These are phyloP conservation scores for Junco hyemalis DNA, from an alignment of 2,113 vertebrate species.

Conservation along the genomic window DNA sequence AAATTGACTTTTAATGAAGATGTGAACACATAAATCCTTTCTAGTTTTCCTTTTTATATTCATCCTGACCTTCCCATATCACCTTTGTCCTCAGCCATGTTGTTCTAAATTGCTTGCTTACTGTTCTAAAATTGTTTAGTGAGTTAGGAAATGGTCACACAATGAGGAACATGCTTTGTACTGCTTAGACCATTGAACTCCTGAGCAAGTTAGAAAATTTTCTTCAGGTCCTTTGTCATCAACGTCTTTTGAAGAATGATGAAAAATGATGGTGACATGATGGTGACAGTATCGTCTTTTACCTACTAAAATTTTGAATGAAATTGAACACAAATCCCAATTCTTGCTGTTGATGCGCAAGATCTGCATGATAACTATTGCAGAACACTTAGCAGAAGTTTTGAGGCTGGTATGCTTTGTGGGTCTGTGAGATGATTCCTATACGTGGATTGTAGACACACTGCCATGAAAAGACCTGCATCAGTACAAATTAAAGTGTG, in stretches of 20 bases:
- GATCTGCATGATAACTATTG: background rate
- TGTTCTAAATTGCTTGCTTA: background rate
- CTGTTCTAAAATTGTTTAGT: background rate
- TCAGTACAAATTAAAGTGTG: background rate
- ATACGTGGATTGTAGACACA: background rate
- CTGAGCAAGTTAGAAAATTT: background rate
- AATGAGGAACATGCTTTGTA: background rate
- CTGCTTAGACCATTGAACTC: background rate
- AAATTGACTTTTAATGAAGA: background rate
- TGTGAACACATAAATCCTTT: background rate
- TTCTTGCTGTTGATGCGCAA: background rate
- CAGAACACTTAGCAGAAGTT: background rate
- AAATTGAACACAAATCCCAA: background rate
- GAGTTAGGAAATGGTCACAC: background rate
- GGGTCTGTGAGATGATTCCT: background rate
- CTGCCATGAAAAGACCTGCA: background rate
- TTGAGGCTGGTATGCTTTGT: rapidly evolving
- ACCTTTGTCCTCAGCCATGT: background rate
- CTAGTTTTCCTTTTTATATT: background rate
- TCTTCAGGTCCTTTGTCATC: background rate
- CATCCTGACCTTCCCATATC: background rate
- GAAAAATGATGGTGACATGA: background rate
- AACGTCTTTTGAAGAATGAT: background rate
- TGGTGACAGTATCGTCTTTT: rapidly evolving
- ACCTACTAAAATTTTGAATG: background rate